Evolutionary conservation across 2,888 invertebrate species (phyloP).

Genomic region (Lasioglossum villosulum): DNA sequence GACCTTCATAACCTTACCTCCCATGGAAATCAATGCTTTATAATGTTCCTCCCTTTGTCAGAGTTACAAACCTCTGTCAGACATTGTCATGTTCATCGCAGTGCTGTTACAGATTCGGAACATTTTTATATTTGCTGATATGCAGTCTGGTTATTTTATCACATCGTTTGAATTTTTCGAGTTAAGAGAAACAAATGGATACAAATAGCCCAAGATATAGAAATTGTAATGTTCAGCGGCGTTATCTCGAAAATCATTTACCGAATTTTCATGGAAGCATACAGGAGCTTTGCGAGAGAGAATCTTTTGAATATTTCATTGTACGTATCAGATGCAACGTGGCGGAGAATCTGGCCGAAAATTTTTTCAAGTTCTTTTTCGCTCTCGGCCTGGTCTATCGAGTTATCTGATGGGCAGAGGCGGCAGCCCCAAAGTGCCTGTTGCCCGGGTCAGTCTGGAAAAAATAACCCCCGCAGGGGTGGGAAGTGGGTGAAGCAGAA

Average conservation of each 20-base stretch:
- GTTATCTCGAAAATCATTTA: neutral
- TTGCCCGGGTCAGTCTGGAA: neutral
- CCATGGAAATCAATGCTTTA: neutral
- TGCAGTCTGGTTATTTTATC: no score
- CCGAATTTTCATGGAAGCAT: neutral
- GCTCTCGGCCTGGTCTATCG: neutral
- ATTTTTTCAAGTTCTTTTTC: slow-evolving; percentile 8
- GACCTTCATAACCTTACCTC: neutral
- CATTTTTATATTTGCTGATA: neutral
- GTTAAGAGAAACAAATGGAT: neutral
- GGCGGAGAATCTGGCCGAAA: neutral
- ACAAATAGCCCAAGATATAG: neutral
- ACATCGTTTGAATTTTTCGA: neutral
- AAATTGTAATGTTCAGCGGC: neutral
- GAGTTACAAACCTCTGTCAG: no score
- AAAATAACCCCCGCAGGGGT: neutral
- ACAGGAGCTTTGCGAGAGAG: neutral
- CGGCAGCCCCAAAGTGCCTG: neutral
- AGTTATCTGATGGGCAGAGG: slow-evolving; percentile 11
- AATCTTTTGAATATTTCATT: slow-evolving; percentile 7
- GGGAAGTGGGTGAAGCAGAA: neutral
- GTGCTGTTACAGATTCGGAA: neutral
- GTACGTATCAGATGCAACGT: neutral
- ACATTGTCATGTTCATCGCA: neutral
- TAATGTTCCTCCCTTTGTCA: no score